These are phyloP conservation scores for Synanthedon myopaeformis DNA, from an alignment of 2,888 invertebrate species.

Conservation along the genomic window DNA sequence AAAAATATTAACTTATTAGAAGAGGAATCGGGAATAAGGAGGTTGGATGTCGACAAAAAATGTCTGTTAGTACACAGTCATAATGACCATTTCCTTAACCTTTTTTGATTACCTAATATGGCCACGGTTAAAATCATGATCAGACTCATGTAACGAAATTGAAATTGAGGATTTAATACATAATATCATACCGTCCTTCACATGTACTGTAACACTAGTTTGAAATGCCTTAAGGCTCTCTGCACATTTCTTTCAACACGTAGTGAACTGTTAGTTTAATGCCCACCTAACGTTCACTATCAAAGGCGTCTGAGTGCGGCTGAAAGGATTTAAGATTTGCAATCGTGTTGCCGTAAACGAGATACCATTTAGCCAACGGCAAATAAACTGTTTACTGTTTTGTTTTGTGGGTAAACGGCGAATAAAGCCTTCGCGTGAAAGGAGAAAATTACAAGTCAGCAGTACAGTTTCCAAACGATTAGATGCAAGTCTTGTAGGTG, in stretches of 20 bases:
- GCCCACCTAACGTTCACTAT: slow-evolving; percentile 42
- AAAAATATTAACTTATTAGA: no score
- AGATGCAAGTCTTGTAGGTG: no score
- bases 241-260: slow-evolving; percentile 62
- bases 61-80: no score
- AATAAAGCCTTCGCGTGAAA: slow-evolving; percentile 30
- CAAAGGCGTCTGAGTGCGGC: slow-evolving; percentile 41
- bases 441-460: slow-evolving; percentile 36
- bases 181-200: no score
- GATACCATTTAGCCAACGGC: slow-evolving; percentile 60
- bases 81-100: no score
- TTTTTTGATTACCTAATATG: no score
- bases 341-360: slow-evolving; percentile 56
- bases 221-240: slow-evolving; percentile 48
- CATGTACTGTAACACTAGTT: slow-evolving; percentile 1
- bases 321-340: slow-evolving; percentile 53
- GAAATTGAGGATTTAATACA: no score
- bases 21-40: no score
- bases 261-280: slow-evolving; percentile 61
- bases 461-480: no score
- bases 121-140: no score
- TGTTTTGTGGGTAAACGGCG: slow-evolving; percentile 30
- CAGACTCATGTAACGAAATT: no score
- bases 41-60: no score
- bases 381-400: slow-evolving; percentile 24